A percentile compares a stretch with the other conserved stretches of the same genome.
Evolutionary conservation across 1,140 invertebrate genomes (phyloP).

Genomic region (Drosophila busckii): DNA sequence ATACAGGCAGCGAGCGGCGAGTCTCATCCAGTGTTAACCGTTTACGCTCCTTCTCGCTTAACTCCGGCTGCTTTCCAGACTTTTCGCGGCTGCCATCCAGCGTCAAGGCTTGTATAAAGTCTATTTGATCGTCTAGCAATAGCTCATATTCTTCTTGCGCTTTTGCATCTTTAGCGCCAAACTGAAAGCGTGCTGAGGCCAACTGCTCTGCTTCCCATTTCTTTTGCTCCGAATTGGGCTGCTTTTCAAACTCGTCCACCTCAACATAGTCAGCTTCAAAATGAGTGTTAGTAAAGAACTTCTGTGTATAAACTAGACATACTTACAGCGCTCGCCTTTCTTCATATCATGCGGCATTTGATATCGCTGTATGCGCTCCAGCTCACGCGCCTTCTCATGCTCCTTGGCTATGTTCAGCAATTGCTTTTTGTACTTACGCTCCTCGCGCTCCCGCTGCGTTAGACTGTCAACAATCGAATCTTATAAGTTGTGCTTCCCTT

Average conservation of each 20-base stretch:
- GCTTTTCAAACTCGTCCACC: slow-evolving; percentile 91
- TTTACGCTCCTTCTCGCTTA: slow-evolving; percentile 86
- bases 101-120: slow-evolving; percentile 96
- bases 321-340: slow-evolving; percentile 82
- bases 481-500: too few species aligned
- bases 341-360: slow-evolving; percentile 92
- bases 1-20: slow-evolving; percentile 95
- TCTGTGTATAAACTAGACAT: background rate
- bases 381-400: slow-evolving; percentile 94
- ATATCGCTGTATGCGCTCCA: slow-evolving; percentile 95
- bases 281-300: background rate
- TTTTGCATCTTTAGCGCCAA: slow-evolving; percentile 90
- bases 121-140: slow-evolving; percentile 96
- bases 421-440: slow-evolving; percentile 94
- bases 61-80: slow-evolving; percentile 80
- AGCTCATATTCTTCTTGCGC: slow-evolving; percentile 93
- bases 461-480: slow-evolving; percentile 81
- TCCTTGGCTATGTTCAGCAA: slow-evolving; percentile 94
- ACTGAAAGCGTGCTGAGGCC: slow-evolving; percentile 91
- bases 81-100: slow-evolving; percentile 89
- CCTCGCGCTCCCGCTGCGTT: slow-evolving; percentile 90
- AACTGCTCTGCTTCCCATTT: slow-evolving; percentile 99
- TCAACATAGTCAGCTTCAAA: slow-evolving; percentile 86
- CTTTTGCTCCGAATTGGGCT: slow-evolving; percentile 94
- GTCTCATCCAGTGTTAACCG: slow-evolving; percentile 94